phyloP scores from a whole-genome alignment of 2,113 vertebrate genomes.

The Hippocampus guttulatus region DNA sequence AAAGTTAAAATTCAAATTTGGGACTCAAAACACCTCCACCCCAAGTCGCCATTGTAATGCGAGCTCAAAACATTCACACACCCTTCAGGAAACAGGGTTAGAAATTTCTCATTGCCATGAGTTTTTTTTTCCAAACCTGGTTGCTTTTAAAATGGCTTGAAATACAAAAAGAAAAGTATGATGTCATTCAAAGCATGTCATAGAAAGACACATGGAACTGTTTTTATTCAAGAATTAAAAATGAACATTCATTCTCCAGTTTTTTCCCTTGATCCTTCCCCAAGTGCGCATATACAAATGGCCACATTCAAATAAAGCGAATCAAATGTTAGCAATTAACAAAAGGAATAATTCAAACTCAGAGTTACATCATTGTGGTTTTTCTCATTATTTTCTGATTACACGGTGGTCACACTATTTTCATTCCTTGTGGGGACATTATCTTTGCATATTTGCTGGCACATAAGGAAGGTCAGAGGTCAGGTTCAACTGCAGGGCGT shows the following conservation, averaged over 20 bases:
- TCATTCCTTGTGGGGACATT: slow-evolving; percentile 26
- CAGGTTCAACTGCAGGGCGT: slow-evolving; percentile 33
- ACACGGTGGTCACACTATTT: slow-evolving; percentile 6
- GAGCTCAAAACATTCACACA: neutral
- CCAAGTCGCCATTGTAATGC: too few relatives aligned
- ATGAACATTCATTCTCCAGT: too few relatives aligned
- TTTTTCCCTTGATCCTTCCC: too few relatives aligned
- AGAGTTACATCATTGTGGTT: too few relatives aligned
- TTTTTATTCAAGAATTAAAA: too few relatives aligned
- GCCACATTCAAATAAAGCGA: too few relatives aligned
- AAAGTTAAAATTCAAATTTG: neutral
- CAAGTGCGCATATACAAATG: too few relatives aligned
- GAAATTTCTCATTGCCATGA: neutral
- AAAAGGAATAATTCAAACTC: too few relatives aligned
- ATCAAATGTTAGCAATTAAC: too few relatives aligned
- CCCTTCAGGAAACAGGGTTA: neutral
- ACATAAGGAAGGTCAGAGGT: slow-evolving; percentile 37
- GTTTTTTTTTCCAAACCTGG: neutral
- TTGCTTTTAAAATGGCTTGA: neutral
- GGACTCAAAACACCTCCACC: neutral
- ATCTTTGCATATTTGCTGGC: slow-evolving; percentile 13
- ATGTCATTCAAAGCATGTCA: neutral
- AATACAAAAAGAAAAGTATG: neutral
- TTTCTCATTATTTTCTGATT: neutral
- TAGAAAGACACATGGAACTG: neutral